Conservation (phyloP, 2,113 vertebrate species). For the Etheostoma spectabile region DNA sequence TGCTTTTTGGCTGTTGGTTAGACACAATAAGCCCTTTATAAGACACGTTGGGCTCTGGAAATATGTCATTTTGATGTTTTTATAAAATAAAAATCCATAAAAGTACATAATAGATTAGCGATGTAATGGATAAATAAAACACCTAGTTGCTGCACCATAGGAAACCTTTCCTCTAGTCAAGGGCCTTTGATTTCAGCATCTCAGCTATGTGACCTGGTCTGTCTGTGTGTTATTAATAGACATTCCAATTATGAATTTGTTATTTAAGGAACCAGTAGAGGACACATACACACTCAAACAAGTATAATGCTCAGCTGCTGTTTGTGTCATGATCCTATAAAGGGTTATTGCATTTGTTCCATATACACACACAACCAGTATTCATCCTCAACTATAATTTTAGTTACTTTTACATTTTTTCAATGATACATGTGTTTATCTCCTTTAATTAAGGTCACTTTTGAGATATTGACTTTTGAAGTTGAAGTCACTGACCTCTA, state of each 20-base stretch:
- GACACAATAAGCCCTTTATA: not conserved
- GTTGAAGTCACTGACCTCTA: slow-evolving; percentile 29
- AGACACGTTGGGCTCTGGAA: not conserved
- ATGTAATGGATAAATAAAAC: not conserved
- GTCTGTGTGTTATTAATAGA: slow-evolving; percentile 40
- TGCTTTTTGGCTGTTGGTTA: not conserved
- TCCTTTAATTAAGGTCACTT: not conserved
- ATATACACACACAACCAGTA: too few species aligned
- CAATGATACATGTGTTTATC: not conserved
- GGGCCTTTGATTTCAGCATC: not conserved
- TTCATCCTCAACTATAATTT: not conserved
- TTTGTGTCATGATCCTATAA: not conserved
- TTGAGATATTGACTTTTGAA: not conserved
- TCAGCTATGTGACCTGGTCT: not conserved
- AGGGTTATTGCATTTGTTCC: not conserved
- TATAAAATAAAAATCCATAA: not conserved
- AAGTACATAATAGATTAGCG: too few species aligned
- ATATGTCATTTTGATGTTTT: not conserved
- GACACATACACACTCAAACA: not conserved
- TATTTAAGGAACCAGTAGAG: slow-evolving; percentile 16
- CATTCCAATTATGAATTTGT: not conserved
- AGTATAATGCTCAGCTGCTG: not conserved
- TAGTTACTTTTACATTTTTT: not conserved
- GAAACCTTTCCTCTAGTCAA: not conserved
- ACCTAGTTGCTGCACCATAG: not conserved